Percentiles rank a stretch among this genome's conserved stretches.
Evolutionary conservation across 2,888 invertebrate species (phyloP).

Genomic region (Seira sanloemensis): DNA sequence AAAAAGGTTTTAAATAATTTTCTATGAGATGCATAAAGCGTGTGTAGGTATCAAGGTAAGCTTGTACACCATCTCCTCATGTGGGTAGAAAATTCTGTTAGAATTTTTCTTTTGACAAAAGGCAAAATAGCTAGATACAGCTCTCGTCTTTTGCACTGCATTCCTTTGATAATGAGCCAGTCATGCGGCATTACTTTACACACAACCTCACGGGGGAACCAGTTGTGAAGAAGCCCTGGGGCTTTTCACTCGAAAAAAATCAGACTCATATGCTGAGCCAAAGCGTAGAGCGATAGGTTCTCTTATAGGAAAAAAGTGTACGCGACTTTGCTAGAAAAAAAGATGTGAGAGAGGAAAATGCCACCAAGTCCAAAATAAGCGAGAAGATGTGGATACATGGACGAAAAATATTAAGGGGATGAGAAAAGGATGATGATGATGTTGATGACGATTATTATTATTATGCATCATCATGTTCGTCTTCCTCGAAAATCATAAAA

Average conservation of each 20-base stretch:
- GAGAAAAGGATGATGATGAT: background rate
- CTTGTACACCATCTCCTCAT: background rate
- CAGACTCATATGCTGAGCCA: no score
- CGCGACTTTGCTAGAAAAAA: slow-evolving; percentile 27
- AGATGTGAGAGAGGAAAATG: slow-evolving; percentile 6
- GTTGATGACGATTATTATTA: slow-evolving; percentile 36
- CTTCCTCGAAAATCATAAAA: slow-evolving; percentile 39
- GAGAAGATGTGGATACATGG: no score
- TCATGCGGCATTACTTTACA: slow-evolving; percentile 63
- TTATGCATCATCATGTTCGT: slow-evolving; percentile 61
- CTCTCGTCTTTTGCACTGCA: slow-evolving; percentile 31
- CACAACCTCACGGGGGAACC: slow-evolving; percentile 46
- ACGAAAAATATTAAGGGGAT: no score
- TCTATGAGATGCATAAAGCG: background rate
- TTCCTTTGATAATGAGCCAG: slow-evolving; percentile 63
- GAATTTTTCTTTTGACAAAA: background rate
- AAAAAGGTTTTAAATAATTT: background rate
- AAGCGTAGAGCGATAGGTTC: no score
- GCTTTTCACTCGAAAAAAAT: slow-evolving; percentile 15
- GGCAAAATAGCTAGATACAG: background rate
- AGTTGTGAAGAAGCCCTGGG: slow-evolving; percentile 59
- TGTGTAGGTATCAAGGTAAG: background rate
- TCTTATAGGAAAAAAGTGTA: slow-evolving; percentile 33
- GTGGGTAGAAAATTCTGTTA: background rate
- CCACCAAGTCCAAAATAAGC: background rate